Evolutionary conservation across 2,888 invertebrate genomes (phyloP).

Genomic region (Agriotes lineatus): DNA sequence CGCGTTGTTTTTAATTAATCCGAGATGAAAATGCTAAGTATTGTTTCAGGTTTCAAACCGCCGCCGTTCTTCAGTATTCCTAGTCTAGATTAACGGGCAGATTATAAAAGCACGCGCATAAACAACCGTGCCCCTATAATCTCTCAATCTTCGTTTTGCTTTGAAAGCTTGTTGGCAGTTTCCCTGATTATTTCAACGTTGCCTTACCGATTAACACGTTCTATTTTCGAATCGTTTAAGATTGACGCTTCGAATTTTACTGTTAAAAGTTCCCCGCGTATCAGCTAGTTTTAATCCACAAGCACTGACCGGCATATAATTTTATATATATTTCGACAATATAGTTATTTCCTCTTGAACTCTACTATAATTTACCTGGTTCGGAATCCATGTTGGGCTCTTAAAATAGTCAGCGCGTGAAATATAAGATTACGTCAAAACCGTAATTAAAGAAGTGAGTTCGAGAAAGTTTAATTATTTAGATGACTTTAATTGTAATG

Average conservation of each 20-base stretch:
- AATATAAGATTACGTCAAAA: too few relatives aligned
- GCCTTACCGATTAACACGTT: constrained; percentile 1
- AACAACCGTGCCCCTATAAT: constrained; percentile 16
- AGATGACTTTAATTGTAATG: too few relatives aligned
- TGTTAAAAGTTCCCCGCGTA: too few relatives aligned
- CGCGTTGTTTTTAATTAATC: background rate
- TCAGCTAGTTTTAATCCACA: too few relatives aligned
- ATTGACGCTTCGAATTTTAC: background rate
- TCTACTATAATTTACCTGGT: too few relatives aligned
- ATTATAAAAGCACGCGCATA: constrained; percentile 12
- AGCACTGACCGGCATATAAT: too few relatives aligned
- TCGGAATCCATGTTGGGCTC: too few relatives aligned
- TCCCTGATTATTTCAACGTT: constrained; percentile 2
- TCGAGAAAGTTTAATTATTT: too few relatives aligned
- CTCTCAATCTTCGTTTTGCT: constrained; percentile 5
- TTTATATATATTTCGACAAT: too few relatives aligned
- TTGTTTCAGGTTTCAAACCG: background rate
- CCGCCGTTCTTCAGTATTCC: background rate
- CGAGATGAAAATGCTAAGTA: background rate
- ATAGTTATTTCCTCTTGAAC: too few relatives aligned
- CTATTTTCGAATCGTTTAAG: background rate
- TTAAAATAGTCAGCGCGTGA: too few relatives aligned
- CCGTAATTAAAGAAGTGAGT: too few relatives aligned
- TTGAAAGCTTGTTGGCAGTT: constrained; percentile 13
- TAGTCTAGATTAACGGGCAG: background rate